Evolutionary conservation across 2,888 invertebrate species (phyloP), one percentile per base, ranked within the genome.

Genomic region (Melanargia galathea): DNA sequence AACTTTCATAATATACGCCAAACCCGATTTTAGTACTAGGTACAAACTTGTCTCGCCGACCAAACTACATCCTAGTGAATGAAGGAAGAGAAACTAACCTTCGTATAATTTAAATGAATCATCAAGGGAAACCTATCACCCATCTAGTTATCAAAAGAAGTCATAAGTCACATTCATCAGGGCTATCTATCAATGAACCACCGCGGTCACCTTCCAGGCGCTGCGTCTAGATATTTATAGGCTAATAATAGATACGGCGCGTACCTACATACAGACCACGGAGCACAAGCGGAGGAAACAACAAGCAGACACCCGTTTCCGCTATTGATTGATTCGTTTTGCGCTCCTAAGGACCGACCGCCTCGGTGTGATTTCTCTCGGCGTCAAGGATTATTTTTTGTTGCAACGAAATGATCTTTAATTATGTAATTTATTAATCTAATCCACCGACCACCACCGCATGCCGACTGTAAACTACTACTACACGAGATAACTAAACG

Each of bases 271-370:
- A 45, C 51, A n/a, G n/a, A n/a, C n/a, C n/a, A n/a, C n/a, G n/a
- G n/a, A n/a, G n/a, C n/a, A 63, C 60, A 60, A 63, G 63, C 40
- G 52, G 20, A 63, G 65, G 65, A 66, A 63, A 66, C 57, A 33
- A 58, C 54, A 57, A 56, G 45, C 38, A 40, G 56, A 20, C 45
- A 26, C 8, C 30, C 57, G 33, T 66, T 66, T 66, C 65, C 65
- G 52, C 49, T 66, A 66, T 63, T 52, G 65, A 63, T 60, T 66
- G 57, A 60, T 48, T 56, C 51, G 11, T 33, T 30, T 57, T 64
- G 22, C 22, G 18, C 43, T 38, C 35, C n/a, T 22, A 54, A 54
- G 54, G 18, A 45, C 2, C 30, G 40, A 5, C n/a, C 4, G n/a
- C 33, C 45, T 33, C 13, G 45, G 22, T 40, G 5, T 33, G 33